Evolutionary conservation across 1,140 invertebrate species (phyloP).

Genomic region (Spodoptera frugiperda): DNA sequence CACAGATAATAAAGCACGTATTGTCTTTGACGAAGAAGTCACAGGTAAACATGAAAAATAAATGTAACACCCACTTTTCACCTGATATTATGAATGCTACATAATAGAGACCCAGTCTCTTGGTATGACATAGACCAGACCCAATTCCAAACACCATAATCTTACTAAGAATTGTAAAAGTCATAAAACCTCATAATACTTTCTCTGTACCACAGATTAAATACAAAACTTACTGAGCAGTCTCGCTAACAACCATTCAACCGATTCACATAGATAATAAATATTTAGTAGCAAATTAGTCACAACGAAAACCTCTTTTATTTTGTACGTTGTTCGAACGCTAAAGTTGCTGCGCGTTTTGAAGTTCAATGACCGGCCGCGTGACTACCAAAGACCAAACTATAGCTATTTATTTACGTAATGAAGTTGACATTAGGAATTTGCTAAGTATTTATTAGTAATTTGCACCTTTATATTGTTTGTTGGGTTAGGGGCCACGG

Average conservation of each 20-base stretch:
- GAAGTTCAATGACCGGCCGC: slow-evolving; percentile 53
- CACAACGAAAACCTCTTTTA: background rate
- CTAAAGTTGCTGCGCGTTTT: slow-evolving; percentile 30
- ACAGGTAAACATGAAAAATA: too few species aligned
- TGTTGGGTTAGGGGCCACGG: slow-evolving; percentile 5
- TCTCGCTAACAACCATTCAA: too few species aligned
- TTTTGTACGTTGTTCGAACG: background rate
- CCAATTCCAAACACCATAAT: background rate
- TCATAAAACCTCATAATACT: too few species aligned
- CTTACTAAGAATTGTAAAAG: background rate
- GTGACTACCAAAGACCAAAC: slow-evolving; percentile 57
- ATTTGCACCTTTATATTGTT: slow-evolving; percentile 38
- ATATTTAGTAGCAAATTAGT: slow-evolving; percentile 15
- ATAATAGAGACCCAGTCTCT: too few species aligned
- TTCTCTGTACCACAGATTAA: too few species aligned
- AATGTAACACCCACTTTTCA: too few species aligned
- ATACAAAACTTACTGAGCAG: too few species aligned
- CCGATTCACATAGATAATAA: background rate
- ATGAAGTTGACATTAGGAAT: slow-evolving; percentile 33
- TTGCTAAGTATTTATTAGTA: slow-evolving; percentile 35
- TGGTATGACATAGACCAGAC: too few species aligned
- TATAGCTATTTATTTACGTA: slow-evolving; percentile 51
- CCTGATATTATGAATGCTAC: too few species aligned
- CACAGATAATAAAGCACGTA: too few species aligned
- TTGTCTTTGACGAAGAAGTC: too few species aligned